phyloP scores from a whole-genome alignment of 2,797 vertebrate species.

The Propithecus perrieri region DNA sequence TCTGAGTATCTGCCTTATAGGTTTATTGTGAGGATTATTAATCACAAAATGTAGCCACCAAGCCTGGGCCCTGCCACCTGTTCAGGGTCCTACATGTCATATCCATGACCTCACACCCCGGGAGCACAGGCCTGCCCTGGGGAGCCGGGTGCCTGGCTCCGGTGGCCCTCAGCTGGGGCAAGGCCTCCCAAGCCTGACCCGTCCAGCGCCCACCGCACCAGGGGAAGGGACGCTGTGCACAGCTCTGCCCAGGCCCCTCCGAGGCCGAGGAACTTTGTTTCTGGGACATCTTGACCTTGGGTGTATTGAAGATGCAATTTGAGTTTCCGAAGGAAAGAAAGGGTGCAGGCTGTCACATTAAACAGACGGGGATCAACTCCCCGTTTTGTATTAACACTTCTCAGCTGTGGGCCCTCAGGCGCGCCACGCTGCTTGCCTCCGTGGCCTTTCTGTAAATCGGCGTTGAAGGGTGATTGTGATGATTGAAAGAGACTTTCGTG shows the following conservation, averaged over 20 bases:
- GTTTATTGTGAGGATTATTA: not conserved
- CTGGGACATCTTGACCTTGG: not conserved
- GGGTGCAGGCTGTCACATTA: too few relatives aligned
- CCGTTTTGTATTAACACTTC: too few relatives aligned
- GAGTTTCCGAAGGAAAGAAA: not conserved
- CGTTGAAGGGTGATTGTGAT: not conserved
- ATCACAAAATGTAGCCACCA: not conserved
- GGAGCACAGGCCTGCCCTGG: too few relatives aligned
- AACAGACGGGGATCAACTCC: not conserved
- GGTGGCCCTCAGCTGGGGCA: rapidly evolving
- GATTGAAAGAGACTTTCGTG: rapidly evolving
- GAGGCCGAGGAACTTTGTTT: not conserved
- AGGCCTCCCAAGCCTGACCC: not conserved
- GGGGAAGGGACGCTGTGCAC: too few relatives aligned
- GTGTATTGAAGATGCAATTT: not conserved
- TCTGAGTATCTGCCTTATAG: not conserved
- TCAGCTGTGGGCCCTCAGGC: too few relatives aligned
- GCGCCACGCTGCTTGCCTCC: not conserved
- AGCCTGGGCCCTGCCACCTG: not conserved
- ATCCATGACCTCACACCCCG: rapidly evolving
- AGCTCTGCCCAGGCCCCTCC: too few relatives aligned
- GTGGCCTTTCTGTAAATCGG: not conserved
- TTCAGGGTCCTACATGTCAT: rapidly evolving
- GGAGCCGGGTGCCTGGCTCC: rapidly evolving
- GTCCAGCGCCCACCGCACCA: too few relatives aligned